Evolutionary conservation across 2,113 vertebrate species (phyloP), one percentile per base, ranked within the genome.

Genomic region (Serilophus lunatus): DNA sequence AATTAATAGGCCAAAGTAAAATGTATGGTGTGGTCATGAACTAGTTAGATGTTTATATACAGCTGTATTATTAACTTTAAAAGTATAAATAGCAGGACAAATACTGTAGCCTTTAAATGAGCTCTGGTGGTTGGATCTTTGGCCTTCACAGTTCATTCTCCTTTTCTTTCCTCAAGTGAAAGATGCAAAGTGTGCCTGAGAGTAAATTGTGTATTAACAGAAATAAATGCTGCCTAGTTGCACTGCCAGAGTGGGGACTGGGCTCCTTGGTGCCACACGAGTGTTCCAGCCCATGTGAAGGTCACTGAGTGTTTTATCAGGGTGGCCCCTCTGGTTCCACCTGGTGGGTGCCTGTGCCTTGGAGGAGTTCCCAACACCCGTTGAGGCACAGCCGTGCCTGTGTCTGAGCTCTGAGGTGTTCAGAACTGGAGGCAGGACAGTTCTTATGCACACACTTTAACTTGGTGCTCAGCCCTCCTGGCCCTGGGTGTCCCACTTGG

Each of bases 321-420:
- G 12, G 24, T 71, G 42, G 47, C 63, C 40, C 15, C 24, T 2
- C 26, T 70, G 80, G 20, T 72, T 54, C 49, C 18, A 25, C 50
- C 15, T 61, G 54, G 29, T 38, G 45, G 14, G 49, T 57, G 31
- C 45, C 31, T 19, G 68, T 83, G 72, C 50, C 44, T 53, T 0
- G 1, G 40, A 25, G 40, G 36, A 47, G 6, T 40, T 61, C 70
- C 42, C 23, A 47, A 1, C 9, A 9, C 4, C 3, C 7, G 2
- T 2, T 31, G 49, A 28, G 54, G 13, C n/a, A 40, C 16, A 1
- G 9, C 9, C 15, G 33, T 63, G 40, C 13, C 72, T 22, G 9
- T 68, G 38, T 69, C 40, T 44, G 0, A 0, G 3, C 15, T 2
- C 25, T 0, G 38, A 26, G 47, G 8, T 2, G 2, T 24, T 63